Evolutionary conservation across 2,797 vertebrate genomes (phyloP), one percentile per base, ranked within the genome.

Genomic region (Sebastes jordani): DNA sequence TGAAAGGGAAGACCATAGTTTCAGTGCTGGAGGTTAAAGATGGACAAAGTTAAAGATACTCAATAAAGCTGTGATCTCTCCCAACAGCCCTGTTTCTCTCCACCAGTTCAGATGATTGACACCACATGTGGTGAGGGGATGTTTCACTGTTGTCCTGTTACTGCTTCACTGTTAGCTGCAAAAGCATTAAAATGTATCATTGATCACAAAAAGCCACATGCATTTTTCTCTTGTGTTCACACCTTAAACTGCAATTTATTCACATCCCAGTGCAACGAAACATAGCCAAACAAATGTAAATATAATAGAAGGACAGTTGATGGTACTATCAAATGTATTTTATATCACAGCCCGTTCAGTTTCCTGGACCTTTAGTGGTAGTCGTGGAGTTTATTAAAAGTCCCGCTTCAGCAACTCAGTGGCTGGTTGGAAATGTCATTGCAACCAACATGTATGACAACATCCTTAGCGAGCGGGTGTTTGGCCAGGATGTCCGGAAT

Each of bases 111-210:
- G 64, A 62, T 4, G n/a, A 78, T 4, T 11, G 71, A 78, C 68
- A 76, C 75, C 62, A 78, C 60, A 81, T 64, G 80, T 68, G 76
- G 78, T 23, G 66, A 74, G 81, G 67, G 76, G 77, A 68, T 78
- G 76, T 89, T 78, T 88, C 78, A 82, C 82, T 82, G 82, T 89
- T 85, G 77, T 90, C 81, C 76, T 91, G 82, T 91, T 89, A 78
- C 76, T 89, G 86, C 88, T 92, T 92, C 86, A 91, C 87, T 92
- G 87, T 90, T 76, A 74, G 86, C 78, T 75, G 65, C 87, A 82
- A 89, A 85, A 86, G 84, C 83, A 91, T 88, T 88, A 89, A 90
- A 90, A 88, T 88, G 30, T 86, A 82, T 85, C 71, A 81, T 68
- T 81, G 80, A 80, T 78, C 84, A 88, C 71, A 56, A 86, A 42